Percentiles rank a stretch among this genome's conserved stretches.
These are phyloP conservation scores for Syngnathus typhle DNA, from an alignment of 2,113 vertebrate genomes.

Conservation along the genomic window DNA sequence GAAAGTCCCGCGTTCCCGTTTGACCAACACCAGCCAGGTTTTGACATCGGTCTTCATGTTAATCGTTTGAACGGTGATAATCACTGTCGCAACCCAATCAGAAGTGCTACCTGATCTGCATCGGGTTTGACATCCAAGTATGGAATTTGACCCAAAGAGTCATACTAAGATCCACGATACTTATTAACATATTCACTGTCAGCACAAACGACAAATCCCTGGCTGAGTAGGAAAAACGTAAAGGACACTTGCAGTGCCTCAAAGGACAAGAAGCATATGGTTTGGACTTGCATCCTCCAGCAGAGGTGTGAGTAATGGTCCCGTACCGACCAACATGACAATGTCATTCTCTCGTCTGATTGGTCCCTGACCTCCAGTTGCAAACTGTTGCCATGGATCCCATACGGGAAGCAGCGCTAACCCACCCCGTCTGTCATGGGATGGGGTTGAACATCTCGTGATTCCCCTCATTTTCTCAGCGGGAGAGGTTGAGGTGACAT, in stretches of 20 bases:
- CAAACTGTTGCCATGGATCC: constrained; percentile 64
- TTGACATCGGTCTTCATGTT: too few species aligned
- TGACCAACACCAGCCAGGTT: neutral
- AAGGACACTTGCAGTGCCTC: constrained; percentile 5
- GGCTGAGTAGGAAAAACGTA: neutral
- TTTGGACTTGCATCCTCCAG: constrained; percentile 16
- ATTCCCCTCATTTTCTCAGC: constrained; percentile 62
- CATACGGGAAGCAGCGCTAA: constrained; percentile 40
- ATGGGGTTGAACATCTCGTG: constrained; percentile 48
- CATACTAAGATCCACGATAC: too few species aligned
- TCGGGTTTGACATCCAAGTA: too few species aligned
- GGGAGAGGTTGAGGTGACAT: constrained; percentile 47
- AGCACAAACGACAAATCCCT: constrained; percentile 18
- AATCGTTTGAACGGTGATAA: too few species aligned
- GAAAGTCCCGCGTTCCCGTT: neutral
- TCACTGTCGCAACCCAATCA: too few species aligned
- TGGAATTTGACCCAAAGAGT: too few species aligned
- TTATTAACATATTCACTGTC: neutral
- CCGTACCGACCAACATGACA: constrained; percentile 42
- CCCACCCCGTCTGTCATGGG: constrained; percentile 57
- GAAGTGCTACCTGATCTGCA: too few species aligned
- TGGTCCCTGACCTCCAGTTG: constrained; percentile 41
- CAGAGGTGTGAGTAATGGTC: constrained; percentile 19
- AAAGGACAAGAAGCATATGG: constrained; percentile 25
- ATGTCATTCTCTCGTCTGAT: constrained; percentile 31